These are phyloP conservation scores for Delichon dasypus DNA, from an alignment of 2,797 vertebrate species.

Conservation along the genomic window DNA sequence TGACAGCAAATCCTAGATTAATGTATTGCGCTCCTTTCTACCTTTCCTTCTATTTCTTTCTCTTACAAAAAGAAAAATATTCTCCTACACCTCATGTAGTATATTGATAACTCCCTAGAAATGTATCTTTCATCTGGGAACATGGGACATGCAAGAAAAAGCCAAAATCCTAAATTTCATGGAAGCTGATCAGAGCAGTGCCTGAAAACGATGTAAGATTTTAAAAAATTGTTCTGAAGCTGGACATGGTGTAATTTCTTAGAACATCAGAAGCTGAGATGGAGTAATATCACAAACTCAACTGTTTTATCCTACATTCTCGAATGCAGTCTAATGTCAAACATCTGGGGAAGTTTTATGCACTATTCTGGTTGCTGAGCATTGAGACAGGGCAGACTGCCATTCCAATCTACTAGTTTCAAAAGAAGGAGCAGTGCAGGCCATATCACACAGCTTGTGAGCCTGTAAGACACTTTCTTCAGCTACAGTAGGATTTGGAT, in stretches of 20 bases:
- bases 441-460: neutral
- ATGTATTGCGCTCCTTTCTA: neutral
- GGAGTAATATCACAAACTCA: neutral
- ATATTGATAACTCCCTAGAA: neutral
- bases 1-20: constrained; percentile 14
- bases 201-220: neutral
- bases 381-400: neutral
- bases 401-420: neutral
- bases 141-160: neutral
- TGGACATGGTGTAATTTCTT: neutral
- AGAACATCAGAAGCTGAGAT: neutral
- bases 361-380: neutral
- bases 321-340: neutral
- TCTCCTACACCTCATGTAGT: neutral
- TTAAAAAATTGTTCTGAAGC: neutral
- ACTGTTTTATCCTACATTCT: neutral
- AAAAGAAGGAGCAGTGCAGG: neutral
- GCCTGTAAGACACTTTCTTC: neutral
- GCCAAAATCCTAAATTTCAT: neutral
- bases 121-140: neutral
- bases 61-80: neutral
- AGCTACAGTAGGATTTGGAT: neutral
- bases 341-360: neutral
- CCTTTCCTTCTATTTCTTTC: neutral
- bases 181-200: neutral